phyloP scores from a whole-genome alignment of 2,888 invertebrate species.

The Epirrhoe tristata region DNA sequence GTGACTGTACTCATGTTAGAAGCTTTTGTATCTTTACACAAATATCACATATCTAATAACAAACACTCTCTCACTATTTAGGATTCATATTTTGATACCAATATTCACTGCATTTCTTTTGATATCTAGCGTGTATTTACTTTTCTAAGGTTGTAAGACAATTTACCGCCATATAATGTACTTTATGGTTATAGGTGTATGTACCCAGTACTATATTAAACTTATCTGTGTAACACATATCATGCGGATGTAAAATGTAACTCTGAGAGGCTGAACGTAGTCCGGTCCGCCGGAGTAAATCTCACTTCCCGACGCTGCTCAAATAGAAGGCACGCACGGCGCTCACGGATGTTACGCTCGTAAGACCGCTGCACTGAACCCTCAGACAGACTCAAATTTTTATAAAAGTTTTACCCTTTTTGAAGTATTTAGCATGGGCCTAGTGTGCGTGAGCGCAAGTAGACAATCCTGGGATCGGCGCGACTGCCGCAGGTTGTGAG shows the following conservation, averaged over 20 bases:
- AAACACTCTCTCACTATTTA: slow-evolving; percentile 75
- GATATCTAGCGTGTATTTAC: slow-evolving; percentile 77
- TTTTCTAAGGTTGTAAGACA: slow-evolving; percentile 73
- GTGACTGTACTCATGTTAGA: slow-evolving; percentile 60
- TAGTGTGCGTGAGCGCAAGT: slow-evolving; percentile 65
- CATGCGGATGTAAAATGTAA: slow-evolving; percentile 76
- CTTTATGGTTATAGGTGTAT: slow-evolving; percentile 74
- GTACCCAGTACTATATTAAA: slow-evolving; percentile 78
- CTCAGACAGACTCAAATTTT: slow-evolving; percentile 71
- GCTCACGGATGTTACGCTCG: slow-evolving; percentile 53
- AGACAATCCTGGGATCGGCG: slow-evolving; percentile 33
- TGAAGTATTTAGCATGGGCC: slow-evolving; percentile 70
- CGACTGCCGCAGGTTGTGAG: slow-evolving; percentile 27
- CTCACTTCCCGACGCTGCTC: slow-evolving; percentile 58
- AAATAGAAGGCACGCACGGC: slow-evolving; percentile 54
- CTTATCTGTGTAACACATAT: slow-evolving; percentile 82
- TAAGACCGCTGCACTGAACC: slow-evolving; percentile 54
- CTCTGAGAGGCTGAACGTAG: slow-evolving; percentile 73
- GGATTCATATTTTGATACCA: slow-evolving; percentile 82
- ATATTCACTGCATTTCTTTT: slow-evolving; percentile 82
- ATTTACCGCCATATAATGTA: slow-evolving; percentile 76
- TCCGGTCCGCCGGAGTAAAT: slow-evolving; percentile 64
- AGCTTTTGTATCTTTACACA: slow-evolving; percentile 76
- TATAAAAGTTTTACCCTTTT: slow-evolving; percentile 77
- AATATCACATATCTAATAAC: slow-evolving; percentile 82